These are phyloP conservation scores for Melanotaenia trifasciata DNA, from an alignment of 2,797 vertebrate species.

Conservation along the genomic window DNA sequence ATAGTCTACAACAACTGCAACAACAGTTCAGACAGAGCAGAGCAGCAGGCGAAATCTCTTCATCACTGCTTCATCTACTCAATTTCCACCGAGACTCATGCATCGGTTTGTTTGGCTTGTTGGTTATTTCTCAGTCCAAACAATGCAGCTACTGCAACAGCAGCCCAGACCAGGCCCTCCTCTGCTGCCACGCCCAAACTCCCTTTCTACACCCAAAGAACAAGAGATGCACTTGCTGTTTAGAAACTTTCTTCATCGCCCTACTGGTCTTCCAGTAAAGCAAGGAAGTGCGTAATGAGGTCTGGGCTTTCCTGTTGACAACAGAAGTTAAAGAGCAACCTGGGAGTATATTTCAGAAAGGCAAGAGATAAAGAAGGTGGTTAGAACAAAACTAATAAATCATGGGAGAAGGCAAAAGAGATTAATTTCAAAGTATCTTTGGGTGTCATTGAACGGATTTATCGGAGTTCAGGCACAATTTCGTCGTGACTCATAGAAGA, in stretches of 20 bases:
- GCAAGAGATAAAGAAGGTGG: slow-evolving; percentile 44
- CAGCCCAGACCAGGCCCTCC: slow-evolving; percentile 64
- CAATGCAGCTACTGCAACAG: slow-evolving; percentile 55
- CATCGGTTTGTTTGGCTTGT: slow-evolving; percentile 44
- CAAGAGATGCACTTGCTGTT: slow-evolving; percentile 8
- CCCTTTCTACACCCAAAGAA: slow-evolving; percentile 3
- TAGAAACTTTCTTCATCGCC: slow-evolving; percentile 21
- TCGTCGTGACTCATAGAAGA: slow-evolving; percentile 15
- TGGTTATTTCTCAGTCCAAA: slow-evolving; percentile 46
- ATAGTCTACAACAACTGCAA: slow-evolving; percentile 25
- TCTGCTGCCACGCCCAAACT: not conserved
- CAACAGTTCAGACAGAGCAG: slow-evolving; percentile 50
- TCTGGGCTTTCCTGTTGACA: slow-evolving; percentile 74
- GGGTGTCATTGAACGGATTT: slow-evolving; percentile 36
- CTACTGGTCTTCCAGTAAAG: slow-evolving; percentile 43
- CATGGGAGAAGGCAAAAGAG: slow-evolving; percentile 10
- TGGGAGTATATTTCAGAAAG: slow-evolving; percentile 57
- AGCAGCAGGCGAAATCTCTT: slow-evolving; percentile 32
- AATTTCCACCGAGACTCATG: slow-evolving; percentile 56
- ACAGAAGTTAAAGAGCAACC: slow-evolving; percentile 56
- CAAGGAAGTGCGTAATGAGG: slow-evolving; percentile 40
- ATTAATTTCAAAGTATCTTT: slow-evolving; percentile 29
- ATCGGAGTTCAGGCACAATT: slow-evolving; percentile 43
- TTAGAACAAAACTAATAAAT: slow-evolving; percentile 38
- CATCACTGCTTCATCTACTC: slow-evolving; percentile 36